Percentiles rank a stretch among this genome's conserved stretches.
phyloP scores from a whole-genome alignment of 1,140 invertebrate species.

The Hyposmocoma kahamanoa region DNA sequence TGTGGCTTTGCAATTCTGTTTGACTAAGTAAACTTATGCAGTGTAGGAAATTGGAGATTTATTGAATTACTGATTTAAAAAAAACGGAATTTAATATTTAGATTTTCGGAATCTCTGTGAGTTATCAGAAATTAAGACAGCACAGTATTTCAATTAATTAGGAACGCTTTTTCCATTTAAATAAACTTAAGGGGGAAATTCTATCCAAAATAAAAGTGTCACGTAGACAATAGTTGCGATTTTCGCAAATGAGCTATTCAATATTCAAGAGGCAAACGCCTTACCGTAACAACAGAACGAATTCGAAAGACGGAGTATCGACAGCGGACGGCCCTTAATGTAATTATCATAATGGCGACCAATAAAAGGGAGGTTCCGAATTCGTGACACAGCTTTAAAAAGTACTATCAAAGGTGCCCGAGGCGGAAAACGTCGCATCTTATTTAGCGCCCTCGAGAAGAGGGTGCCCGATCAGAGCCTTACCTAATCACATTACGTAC shows the following conservation, averaged over 20 bases:
- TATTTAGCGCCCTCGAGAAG: slow-evolving; percentile 59
- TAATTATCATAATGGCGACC: slow-evolving; percentile 71
- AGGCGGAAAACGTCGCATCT: slow-evolving; percentile 68
- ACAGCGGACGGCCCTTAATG: slow-evolving; percentile 60
- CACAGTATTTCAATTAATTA: too few relatives aligned
- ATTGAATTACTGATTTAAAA: too few relatives aligned
- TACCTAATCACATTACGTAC: slow-evolving; percentile 65
- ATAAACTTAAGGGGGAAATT: slow-evolving; percentile 11
- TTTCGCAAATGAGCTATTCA: slow-evolving; percentile 66
- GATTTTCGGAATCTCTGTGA: too few relatives aligned
- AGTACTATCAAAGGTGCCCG: slow-evolving; percentile 67
- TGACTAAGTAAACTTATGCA: too few relatives aligned
- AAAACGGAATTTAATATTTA: too few relatives aligned
- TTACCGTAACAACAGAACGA: slow-evolving; percentile 64
- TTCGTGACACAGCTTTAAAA: slow-evolving; percentile 68
- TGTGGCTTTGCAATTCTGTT: too few relatives aligned
- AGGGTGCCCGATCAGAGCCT: slow-evolving; percentile 39
- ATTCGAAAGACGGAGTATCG: slow-evolving; percentile 68
- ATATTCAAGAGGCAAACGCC: slow-evolving; percentile 64
- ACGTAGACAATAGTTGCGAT: slow-evolving; percentile 66
- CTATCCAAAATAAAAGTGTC: slow-evolving; percentile 49
- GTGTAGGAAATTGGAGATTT: too few relatives aligned
- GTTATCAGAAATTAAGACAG: too few relatives aligned
- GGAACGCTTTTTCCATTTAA: not conserved
- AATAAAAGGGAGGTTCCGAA: slow-evolving; percentile 65